phyloP scores from a whole-genome alignment of 37 sponge, comb jelly and placozoan genomes.

The Bolinopsis microptera region DNA sequence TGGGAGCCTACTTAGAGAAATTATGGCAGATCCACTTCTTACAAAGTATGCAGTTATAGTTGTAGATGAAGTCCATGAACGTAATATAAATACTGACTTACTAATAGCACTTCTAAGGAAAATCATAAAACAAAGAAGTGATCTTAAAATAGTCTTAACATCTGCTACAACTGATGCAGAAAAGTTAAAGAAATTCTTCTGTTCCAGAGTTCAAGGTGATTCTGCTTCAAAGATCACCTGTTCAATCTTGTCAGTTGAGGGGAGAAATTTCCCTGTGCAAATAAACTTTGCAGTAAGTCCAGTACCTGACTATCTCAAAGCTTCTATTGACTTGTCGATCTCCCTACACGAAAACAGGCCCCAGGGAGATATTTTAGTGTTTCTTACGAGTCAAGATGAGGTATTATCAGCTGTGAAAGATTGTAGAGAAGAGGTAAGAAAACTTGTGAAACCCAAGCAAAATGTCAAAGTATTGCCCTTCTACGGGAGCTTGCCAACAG shows the following conservation, averaged over 20 bases:
- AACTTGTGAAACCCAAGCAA: slow-evolving; percentile 53
- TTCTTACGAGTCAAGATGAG: slow-evolving; percentile 89
- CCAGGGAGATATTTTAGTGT: slow-evolving; percentile 88
- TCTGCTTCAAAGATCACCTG: neutral
- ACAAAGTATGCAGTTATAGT: slow-evolving; percentile 89
- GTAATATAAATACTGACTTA: slow-evolving; percentile 91
- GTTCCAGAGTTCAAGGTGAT: slow-evolving; percentile 77
- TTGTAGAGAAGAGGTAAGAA: neutral
- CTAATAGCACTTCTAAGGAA: slow-evolving; percentile 84
- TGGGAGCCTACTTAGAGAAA: slow-evolving; percentile 87
- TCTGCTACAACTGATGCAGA: slow-evolving; percentile 98
- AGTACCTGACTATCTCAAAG: slow-evolving; percentile 88
- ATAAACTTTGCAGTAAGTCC: slow-evolving; percentile 76
- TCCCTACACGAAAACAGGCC: slow-evolving; percentile 83
- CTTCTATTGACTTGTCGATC: slow-evolving; percentile 82
- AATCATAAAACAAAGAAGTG: slow-evolving; percentile 81
- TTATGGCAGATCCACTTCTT: slow-evolving; percentile 96
- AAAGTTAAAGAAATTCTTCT: slow-evolving; percentile 90
- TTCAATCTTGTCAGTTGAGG: slow-evolving; percentile 82
- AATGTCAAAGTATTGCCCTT: slow-evolving; percentile 41
- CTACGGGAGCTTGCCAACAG: slow-evolving; percentile 49
- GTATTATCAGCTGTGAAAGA: neutral
- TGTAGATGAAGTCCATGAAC: slow-evolving; percentile 97
- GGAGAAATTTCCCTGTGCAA: slow-evolving; percentile 80
- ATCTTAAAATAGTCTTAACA: slow-evolving; percentile 85